These are phyloP conservation scores for Myotis myotis DNA, from an alignment of 2,797 vertebrate genomes.

Conservation along the genomic window DNA sequence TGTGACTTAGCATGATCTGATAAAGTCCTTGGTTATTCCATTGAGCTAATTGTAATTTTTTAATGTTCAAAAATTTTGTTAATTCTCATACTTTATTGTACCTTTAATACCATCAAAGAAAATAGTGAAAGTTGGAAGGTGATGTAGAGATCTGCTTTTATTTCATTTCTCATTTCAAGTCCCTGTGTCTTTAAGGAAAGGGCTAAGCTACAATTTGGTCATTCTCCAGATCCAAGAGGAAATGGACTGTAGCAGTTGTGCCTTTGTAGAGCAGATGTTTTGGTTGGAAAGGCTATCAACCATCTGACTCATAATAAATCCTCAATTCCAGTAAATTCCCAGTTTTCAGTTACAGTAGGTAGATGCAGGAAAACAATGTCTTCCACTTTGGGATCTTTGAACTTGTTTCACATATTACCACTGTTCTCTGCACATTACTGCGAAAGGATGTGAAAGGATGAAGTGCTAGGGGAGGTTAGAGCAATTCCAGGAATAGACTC, in stretches of 20 bases:
- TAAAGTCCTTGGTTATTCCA: neutral
- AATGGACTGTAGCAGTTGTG: slow-evolving; percentile 86
- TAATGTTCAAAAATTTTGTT: neutral
- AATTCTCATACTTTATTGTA: slow-evolving; percentile 2
- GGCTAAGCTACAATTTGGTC: slow-evolving; percentile 81
- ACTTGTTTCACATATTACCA: slow-evolving; percentile 79
- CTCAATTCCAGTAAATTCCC: slow-evolving; percentile 89
- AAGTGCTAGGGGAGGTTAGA: slow-evolving; percentile 68
- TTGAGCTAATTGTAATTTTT: neutral
- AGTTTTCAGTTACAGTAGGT: slow-evolving; percentile 87
- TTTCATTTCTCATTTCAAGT: slow-evolving; percentile 45
- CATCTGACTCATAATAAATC: slow-evolving; percentile 87
- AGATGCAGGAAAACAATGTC: slow-evolving; percentile 84
- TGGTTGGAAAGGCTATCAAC: slow-evolving; percentile 86
- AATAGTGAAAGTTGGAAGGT: slow-evolving; percentile 34
- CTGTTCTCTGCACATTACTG: slow-evolving; percentile 67
- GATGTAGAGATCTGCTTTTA: neutral
- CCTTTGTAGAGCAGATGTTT: slow-evolving; percentile 87
- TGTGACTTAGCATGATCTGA: neutral
- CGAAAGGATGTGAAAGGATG: slow-evolving; percentile 48
- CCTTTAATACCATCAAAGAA: slow-evolving; percentile 50
- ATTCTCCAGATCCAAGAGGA: slow-evolving; percentile 85
- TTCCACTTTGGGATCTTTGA: slow-evolving; percentile 79
- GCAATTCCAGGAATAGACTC: slow-evolving; percentile 74
- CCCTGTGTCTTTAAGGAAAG: slow-evolving; percentile 83